Evolutionary conservation across 2,113 vertebrate species (phyloP), one percentile per base, ranked within the genome.

Genomic region (Suncus etruscus): DNA sequence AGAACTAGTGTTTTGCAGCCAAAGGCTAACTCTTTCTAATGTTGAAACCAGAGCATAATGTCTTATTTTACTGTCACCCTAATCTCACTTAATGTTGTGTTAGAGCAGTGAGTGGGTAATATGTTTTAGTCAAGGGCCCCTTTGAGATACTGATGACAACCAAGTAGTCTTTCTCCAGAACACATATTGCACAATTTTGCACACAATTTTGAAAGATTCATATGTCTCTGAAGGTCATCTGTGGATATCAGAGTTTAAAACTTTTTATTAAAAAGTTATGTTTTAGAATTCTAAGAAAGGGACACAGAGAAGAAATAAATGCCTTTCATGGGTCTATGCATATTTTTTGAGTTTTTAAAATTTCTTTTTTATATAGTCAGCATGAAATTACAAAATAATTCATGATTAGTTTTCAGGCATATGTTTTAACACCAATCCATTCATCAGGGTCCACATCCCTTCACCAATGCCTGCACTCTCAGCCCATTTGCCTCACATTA

Each of bases 121-220:
- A 61, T n/a, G 54, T 89, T 81, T 86, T 31, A 86, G 76, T 86
- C 61, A 88, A 8, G n/a, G 20, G 14, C 20, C 39, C 8, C 54
- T 66, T 85, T 88, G 48, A 79, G 47, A 90, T 87, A 94, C 31
- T 70, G 45, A 65, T 87, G 27, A 65, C 51, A 88, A 51, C 24
- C 45, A 63, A 39, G 39, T 15, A 70, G 25, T 68, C 45, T 92
- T 50, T 85, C 54, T 27, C 77, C 24, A 16, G 66, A 79, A 70
- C 20, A 72, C 31, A 51, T 2, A 75, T 86, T 69, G 15, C 14
- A 93, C 79, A 90, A 75, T 69, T 58, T 54, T 54, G 65, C 24
- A 39, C 11, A 68, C 24, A 76, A 68, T 61, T 76, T 79, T 66
- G 45, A 27, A 94, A 10, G 11, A 86, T 75, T 66, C 10, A n/a